phyloP scores from a whole-genome alignment of 2,113 vertebrate genomes.

The Crotalus viridis region DNA sequence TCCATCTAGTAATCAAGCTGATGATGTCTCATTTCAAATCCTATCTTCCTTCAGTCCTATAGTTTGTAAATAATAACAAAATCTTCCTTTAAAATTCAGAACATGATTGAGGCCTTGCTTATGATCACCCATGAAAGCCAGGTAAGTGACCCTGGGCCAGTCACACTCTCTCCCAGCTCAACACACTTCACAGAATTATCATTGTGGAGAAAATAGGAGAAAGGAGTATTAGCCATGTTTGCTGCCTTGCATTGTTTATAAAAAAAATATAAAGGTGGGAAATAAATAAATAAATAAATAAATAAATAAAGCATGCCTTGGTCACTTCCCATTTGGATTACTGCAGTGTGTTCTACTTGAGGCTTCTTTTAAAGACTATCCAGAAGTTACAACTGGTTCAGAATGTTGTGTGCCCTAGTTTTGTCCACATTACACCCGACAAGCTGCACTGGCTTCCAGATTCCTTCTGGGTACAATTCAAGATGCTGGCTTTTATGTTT shows the following conservation, averaged over 20 bases:
- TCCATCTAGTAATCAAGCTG: neutral
- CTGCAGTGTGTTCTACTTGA: neutral
- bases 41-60: neutral
- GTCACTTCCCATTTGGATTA: neutral
- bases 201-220: neutral
- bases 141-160: neutral
- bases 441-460: neutral
- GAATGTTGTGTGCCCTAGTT: neutral
- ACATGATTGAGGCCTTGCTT: neutral
- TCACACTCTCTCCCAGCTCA: neutral
- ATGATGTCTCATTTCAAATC: neutral
- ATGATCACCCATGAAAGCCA: neutral
- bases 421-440: neutral
- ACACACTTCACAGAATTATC: neutral
- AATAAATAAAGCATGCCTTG: neutral
- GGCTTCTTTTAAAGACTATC: neutral
- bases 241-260: neutral
- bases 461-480: neutral
- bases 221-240: neutral
- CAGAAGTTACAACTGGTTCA: neutral
- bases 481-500: neutral
- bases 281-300: too few relatives aligned
- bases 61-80: neutral
- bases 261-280: too few relatives aligned
- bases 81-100: neutral